These are phyloP conservation scores for Molossus alvarezi DNA, from an alignment of 2,797 vertebrate species.

Conservation along the genomic window DNA sequence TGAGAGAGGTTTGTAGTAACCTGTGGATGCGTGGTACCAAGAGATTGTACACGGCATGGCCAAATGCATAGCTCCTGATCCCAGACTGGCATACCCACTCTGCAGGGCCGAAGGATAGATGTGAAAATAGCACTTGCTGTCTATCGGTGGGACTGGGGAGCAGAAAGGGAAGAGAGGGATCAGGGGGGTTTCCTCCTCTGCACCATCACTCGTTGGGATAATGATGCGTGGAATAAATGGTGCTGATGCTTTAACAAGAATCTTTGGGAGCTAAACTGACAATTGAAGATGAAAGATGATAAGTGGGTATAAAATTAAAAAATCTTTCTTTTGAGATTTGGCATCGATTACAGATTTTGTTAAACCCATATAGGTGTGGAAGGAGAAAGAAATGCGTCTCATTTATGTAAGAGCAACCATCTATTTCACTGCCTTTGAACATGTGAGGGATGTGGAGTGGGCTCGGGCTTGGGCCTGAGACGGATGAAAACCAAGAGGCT, in stretches of 20 bases:
- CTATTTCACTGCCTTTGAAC: not conserved
- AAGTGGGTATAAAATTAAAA: not conserved
- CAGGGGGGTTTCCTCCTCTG: not conserved
- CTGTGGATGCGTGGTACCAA: accelerated
- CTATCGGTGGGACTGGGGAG: not conserved
- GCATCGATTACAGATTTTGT: not conserved
- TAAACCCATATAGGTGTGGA: not conserved
- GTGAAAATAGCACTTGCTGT: not conserved
- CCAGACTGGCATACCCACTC: too few species aligned
- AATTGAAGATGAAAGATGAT: not conserved
- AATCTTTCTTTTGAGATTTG: not conserved
- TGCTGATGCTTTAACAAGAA: too few species aligned
- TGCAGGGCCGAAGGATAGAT: not conserved
- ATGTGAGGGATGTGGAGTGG: not conserved
- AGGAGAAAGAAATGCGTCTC: not conserved
- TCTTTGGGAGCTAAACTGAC: not conserved
- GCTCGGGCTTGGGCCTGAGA: not conserved
- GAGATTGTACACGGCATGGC: not conserved
- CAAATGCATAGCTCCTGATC: not conserved
- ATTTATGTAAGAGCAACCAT: not conserved
- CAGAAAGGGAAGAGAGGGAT: not conserved
- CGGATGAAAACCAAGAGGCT: not conserved
- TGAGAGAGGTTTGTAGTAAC: constrained; percentile 89
- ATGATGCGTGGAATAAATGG: not conserved
- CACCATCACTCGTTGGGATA: not conserved